Evolutionary conservation across 2,113 vertebrate genomes (phyloP), one percentile per base, ranked within the genome.

Genomic region (Columbina picui): DNA sequence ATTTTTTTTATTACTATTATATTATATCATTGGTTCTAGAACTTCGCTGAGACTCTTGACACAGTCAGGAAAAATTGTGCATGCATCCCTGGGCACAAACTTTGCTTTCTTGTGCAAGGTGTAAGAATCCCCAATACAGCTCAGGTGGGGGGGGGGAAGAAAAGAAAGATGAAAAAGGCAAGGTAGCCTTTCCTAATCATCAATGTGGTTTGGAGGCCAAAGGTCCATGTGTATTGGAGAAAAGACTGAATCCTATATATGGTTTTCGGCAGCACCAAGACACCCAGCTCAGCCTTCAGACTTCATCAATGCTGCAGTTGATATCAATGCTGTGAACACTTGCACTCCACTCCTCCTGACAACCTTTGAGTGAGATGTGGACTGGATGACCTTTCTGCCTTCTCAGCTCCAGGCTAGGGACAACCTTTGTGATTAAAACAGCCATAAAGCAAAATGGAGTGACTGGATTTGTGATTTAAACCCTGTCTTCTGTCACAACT

Each of bases 321-420:
- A 60, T 36, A 27, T 13, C 10, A 52, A 3, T 0, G 2, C 25
- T 73, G 38, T 23, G 30, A 29, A 23, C 38, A 9, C 12, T 32
- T 3, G 1, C 19, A 1, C 20, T 84, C 26, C 0, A 0, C 5
- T 78, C 22, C 25, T 10, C 29, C 3, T 17, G 21, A 43, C 67
- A 83, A 50, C 7, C 39, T 38, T 8, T 20, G 43, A 34, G 6
- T 43, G 34, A 94, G 32, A 20, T 29, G 18, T 19, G 19, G 21
- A 41, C 30, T 34, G 10, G 21, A 76, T 73, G 36, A 55, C 9
- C 2, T 79, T 87, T 53, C 53, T 65, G 11, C 26, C 85, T 90
- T 80, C 67, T 69, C 41, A 36, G 29, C 26, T 92, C 41, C n/a
- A 38, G 2, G 14, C 79, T 69, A 65, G 38, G 82, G 21, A 27